Base-by-base conservation (phyloP, 2,113 vertebrate genomes). In the Caretta caretta region DNA sequence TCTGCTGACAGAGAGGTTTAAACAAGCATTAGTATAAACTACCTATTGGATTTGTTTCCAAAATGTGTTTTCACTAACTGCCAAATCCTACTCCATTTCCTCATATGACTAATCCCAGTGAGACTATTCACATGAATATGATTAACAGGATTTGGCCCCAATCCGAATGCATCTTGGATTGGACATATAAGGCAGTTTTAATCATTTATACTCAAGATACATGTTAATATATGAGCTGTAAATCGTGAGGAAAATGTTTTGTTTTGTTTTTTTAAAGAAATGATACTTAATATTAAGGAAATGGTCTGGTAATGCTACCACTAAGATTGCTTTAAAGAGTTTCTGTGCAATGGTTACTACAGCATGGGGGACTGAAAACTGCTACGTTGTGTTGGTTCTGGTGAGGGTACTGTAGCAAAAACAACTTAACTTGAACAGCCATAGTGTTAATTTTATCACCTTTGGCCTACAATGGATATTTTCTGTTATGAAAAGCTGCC, bases 381-480 rank as follows among this genome's bases (percentile, higher is more conserved):
- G 3, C 72, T 93, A 83, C 89, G 56, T 78, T 89, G 56, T 46
- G 31, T 85, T 65, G 1, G 12, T 87, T 93, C 92, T 76, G 89
- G 35, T 62, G 46, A 80, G 93, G 83, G 72, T 88, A 95, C 87
- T 90, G 89, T 95, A 78, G 59, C 81, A 96, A 95, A 97, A 81
- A 89, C 89, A 87, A 83, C 79, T 91, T 24, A n/a, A 88, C 88
- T 85, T 92, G 84, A 95, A 0, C 90, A 90, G 92, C 79, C 81
- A 81, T 22, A 25, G 16, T 80, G 22, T 6, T 38, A 12, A 65
- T 91, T 76, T 62, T 90, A 29, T 10, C 78, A 90, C 94, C 92
- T 96, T 97, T 97, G 84, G 85, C 94, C 90, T 93, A 65, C 25
- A 94, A 10, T 87, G 79, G 75, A 88, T 94, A 81, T 88, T 83